Evolutionary conservation across 2,797 vertebrate species (phyloP), one percentile per base, ranked within the genome.

Genomic region (Chelon labrosus): DNA sequence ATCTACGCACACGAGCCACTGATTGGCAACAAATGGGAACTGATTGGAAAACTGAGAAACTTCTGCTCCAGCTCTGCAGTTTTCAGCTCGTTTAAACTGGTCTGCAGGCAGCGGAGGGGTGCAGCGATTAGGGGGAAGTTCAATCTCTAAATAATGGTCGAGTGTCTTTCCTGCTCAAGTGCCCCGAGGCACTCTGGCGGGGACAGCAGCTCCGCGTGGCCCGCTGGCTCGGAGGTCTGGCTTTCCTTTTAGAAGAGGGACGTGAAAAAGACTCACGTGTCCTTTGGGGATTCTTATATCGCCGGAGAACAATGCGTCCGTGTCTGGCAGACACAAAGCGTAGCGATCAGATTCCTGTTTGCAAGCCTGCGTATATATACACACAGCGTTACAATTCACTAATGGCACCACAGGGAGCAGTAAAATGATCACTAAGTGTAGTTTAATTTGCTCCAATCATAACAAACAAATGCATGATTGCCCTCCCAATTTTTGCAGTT

Each of bases 211-310:
- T 71, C 46, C 39, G 57, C 47, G 56, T 17, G 50, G 59, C 60
- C 50, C 41, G 65, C 63, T 9, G 57, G 49, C 65, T 71, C 25
- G 25, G 81, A 84, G 62, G 79, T 75, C 64, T 82, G 82, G 82
- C 82, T 77, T 81, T 82, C 70, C 70, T 61, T 65, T 77, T 44
- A 54, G 70, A 55, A 16, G 55, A 38, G 17, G 79, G 53, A 41
- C 56, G 13, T 69, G 19, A 60, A 83, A 71, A 83, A 76, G 71
- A 58, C 85, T 72, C 22, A 39, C 41, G 44, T 67, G 31, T 88
- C 85, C 85, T 80, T 55, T 65, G 79, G 83, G 89, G 27, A 82
- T 87, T 75, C 14, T 68, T 17, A 65, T 58, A 66, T 51, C 71
- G 64, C 80, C 65, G 71, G 76, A 75, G 68, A 79, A 84, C 80